Evolutionary conservation across 1,140 invertebrate species (phyloP), one percentile per base, ranked within the genome.

Genomic region (Dreissena polymorpha): DNA sequence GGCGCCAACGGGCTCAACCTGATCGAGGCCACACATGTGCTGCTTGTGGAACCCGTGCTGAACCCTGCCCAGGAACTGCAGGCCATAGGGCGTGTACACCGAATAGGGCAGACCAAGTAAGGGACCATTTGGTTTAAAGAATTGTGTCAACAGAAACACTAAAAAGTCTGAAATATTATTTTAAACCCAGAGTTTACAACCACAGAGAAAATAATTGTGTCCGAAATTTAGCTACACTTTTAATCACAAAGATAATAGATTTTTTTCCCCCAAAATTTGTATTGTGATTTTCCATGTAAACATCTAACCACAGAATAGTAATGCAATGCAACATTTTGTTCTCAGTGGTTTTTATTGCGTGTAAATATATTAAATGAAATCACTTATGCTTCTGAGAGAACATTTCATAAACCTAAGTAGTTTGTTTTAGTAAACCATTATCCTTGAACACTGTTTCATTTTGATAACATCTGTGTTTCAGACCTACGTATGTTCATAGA

Each of bases 1-100:
- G 96, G 96, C 16, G 93, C 95, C 0, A 97, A 97, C 92, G 96
- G 96, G 0, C 90, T 97, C 0, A 97, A 97, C 92, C 91, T 97
- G 49, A 95, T 95, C 39, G 96, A 97, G 92, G 96, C 96, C 1
- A 96, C 95, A 14, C 96, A 97, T 92, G 95, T 97, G 0, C 93
- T 97, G 29, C 92, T 97, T 6, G 94, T 96, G 10, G 96, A 97
- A 87, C 96, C 96, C 0, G 94, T 96, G 51, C 91, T 97, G 0
- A 96, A 96, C 92, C 94, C 95, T 14, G 95, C 95, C 2, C 95
- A 96, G 85, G 96, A 97, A 88, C 89, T 95, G 7, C 96, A 97
- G 93, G 96, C 96, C 6, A 95, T 97, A 75, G 96, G 96, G 0
- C 92, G 96, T 85, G 94, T 97, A 13, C 95, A 97, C 92, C 93